Percentiles rank a stretch among this genome's conserved stretches.
Conservation (phyloP, 1,140 invertebrate species). For the Cherax destructor region DNA sequence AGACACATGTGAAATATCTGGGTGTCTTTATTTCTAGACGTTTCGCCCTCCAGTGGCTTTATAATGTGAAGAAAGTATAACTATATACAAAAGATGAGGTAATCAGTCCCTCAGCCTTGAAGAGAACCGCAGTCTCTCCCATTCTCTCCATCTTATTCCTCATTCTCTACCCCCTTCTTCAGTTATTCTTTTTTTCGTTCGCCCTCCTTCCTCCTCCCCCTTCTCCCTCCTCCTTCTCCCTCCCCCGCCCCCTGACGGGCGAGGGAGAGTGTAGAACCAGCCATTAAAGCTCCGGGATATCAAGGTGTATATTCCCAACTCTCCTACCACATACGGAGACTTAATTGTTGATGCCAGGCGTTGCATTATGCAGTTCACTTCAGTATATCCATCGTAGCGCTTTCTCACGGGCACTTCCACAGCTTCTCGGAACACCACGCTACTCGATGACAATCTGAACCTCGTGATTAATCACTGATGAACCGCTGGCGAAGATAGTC, state of each 20-base stretch:
- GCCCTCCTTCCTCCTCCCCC: neutral
- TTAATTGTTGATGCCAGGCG: conserved; percentile 3
- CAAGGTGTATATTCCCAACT: neutral
- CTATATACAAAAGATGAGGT: too few species aligned
- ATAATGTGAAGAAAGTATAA: too few species aligned
- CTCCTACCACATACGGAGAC: neutral
- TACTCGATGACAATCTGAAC: neutral
- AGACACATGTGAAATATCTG: neutral
- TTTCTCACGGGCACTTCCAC: neutral
- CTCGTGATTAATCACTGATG: neutral
- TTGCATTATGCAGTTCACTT: conserved; percentile 12
- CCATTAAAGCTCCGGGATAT: neutral
- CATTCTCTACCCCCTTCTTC: neutral
- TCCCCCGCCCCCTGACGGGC: neutral
- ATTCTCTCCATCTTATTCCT: neutral
- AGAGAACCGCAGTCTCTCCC: too few species aligned
- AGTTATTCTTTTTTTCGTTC: neutral
- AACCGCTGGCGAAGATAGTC: too few species aligned
- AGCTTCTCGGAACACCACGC: neutral
- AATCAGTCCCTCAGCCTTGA: too few species aligned
- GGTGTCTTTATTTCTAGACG: too few species aligned
- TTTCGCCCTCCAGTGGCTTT: too few species aligned
- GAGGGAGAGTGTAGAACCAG: neutral
- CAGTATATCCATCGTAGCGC: neutral
- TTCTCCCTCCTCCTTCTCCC: too few species aligned